Evolutionary conservation across 1,140 invertebrate genomes (phyloP).

Genomic region (Apis cerana): DNA sequence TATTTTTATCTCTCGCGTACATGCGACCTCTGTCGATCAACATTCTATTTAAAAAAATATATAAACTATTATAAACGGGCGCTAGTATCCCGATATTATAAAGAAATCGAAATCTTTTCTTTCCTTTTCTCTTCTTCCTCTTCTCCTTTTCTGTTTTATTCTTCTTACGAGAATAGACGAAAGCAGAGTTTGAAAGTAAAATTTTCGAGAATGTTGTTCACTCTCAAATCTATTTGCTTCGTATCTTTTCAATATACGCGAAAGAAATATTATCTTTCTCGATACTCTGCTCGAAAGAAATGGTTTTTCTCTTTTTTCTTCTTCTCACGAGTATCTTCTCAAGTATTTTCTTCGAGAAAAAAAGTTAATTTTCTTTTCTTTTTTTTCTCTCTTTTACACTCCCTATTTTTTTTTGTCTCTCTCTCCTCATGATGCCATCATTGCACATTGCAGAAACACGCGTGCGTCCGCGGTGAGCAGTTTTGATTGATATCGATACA

Average conservation of each 20-base stretch:
- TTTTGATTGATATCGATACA: slow-evolving; percentile 24
- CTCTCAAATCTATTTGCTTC: too few relatives aligned
- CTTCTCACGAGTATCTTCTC: too few relatives aligned
- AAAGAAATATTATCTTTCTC: too few relatives aligned
- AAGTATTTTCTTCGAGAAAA: too few relatives aligned
- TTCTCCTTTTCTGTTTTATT: too few relatives aligned
- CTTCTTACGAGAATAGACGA: too few relatives aligned
- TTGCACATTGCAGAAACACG: not conserved
- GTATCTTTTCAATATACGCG: too few relatives aligned
- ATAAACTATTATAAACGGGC: not conserved
- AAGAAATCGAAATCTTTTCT: not conserved
- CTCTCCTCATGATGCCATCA: not conserved
- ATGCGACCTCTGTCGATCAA: not conserved
- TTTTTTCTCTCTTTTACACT: not conserved
- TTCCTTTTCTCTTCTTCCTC: not conserved
- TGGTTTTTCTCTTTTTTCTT: too few relatives aligned
- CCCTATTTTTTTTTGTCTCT: not conserved
- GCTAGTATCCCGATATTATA: not conserved
- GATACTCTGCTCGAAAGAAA: too few relatives aligned
- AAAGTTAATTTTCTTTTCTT: not conserved
- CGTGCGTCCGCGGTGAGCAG: not conserved
- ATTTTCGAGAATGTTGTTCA: too few relatives aligned
- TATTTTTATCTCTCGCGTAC: not conserved
- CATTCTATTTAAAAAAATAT: slow-evolving; percentile 10
- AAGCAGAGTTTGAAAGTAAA: too few relatives aligned